Conservation (phyloP, 1,140 invertebrate species). For the Araneus ventricosus region DNA sequence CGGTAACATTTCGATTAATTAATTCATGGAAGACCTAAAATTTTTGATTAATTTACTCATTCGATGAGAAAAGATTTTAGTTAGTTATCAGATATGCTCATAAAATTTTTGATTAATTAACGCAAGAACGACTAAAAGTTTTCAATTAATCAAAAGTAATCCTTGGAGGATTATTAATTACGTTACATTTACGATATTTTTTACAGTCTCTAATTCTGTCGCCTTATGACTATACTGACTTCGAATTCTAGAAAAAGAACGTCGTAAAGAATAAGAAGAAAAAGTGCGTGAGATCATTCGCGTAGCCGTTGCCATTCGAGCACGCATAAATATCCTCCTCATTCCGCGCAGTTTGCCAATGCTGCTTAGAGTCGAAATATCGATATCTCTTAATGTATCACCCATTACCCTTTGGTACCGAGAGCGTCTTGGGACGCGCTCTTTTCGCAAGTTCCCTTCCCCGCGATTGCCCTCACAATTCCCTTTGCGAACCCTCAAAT, state of each 20-base stretch:
- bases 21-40: too few relatives aligned
- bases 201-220: too few relatives aligned
- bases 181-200: too few relatives aligned
- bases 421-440: neutral
- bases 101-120: too few relatives aligned
- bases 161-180: too few relatives aligned
- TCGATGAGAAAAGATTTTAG: too few relatives aligned
- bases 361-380: conserved; percentile 28
- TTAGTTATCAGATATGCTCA: too few relatives aligned
- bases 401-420: conserved; percentile 74
- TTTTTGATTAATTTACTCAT: too few relatives aligned
- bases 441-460: conserved; percentile 19
- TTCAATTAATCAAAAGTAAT: too few relatives aligned
- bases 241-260: neutral
- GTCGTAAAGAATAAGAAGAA: neutral
- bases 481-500: conserved; percentile 44
- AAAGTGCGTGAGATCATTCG: neutral
- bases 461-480: conserved; percentile 12
- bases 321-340: conserved; percentile 13
- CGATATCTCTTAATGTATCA: conserved; percentile 68
- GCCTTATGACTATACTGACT: neutral
- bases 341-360: conserved; percentile 22
- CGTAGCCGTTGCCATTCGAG: conserved; percentile 26
- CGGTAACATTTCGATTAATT: too few relatives aligned
- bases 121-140: too few relatives aligned